Percentiles rank a stretch among this genome's conserved stretches.
These are phyloP conservation scores for Neogobius melanostomus DNA, from an alignment of 2,113 vertebrate genomes.

Conservation along the genomic window DNA sequence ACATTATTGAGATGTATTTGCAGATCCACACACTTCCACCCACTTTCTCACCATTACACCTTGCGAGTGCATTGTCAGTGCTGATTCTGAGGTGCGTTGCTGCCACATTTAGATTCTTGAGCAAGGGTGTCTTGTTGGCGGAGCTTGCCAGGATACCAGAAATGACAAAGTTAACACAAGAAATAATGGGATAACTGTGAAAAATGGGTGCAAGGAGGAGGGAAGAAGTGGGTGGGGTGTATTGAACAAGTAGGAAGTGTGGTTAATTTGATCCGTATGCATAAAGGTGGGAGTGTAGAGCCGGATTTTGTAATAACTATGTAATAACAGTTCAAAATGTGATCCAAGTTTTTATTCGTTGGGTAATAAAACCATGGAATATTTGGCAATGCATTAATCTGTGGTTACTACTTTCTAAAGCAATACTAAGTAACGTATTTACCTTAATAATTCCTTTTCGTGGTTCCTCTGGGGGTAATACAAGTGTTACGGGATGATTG, in stretches of 20 bases:
- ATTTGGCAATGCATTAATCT: no score
- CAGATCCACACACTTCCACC: conserved; percentile 54
- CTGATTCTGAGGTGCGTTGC: conserved; percentile 26
- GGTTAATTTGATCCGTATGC: conserved; percentile 66
- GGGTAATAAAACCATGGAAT: no score
- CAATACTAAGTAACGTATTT: no score
- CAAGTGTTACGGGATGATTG: no score
- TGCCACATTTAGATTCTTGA: conserved; percentile 37
- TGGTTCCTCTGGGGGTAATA: no score
- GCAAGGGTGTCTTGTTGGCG: conserved; percentile 42
- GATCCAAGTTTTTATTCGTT: no score
- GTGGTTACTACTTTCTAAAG: no score
- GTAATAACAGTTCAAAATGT: no score
- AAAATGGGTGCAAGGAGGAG: conserved; percentile 15
- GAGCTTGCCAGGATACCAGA: conserved; percentile 61
- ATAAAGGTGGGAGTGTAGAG: conserved; percentile 27
- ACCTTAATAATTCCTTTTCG: no score
- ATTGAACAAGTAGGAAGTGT: conserved; percentile 66
- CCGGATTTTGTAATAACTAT: no score
- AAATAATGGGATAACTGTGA: conserved; percentile 43
- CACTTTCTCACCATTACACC: conserved; percentile 51
- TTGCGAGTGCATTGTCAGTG: conserved; percentile 40
- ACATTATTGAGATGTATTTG: conserved; percentile 51
- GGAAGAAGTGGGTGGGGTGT: conserved; percentile 25
- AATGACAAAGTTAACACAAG: conserved; percentile 40